These are phyloP conservation scores for Drosophila parabipectinata DNA, from an alignment of 1,140 invertebrate species.

Conservation along the genomic window DNA sequence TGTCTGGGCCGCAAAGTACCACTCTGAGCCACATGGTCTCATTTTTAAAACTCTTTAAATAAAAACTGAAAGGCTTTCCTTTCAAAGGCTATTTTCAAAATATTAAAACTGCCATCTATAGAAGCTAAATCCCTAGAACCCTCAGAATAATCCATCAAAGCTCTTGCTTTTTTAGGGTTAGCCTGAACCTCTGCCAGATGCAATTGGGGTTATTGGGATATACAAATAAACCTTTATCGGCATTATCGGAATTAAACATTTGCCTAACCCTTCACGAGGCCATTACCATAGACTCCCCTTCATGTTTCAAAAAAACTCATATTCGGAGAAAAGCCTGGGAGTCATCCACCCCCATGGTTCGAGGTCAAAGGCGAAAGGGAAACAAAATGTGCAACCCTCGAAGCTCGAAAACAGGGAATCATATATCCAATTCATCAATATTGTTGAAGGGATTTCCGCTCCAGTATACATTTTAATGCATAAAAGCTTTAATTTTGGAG, in stretches of 20 bases:
- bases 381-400: not conserved
- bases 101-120: no score
- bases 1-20: no score
- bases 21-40: no score
- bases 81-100: no score
- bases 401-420: not conserved
- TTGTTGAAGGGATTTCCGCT: not conserved
- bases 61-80: no score
- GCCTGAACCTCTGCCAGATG: not conserved
- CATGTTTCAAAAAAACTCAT: not conserved
- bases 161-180: no score
- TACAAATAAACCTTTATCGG: not conserved
- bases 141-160: no score
- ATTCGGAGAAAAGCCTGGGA: not conserved
- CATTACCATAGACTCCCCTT: not conserved
- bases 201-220: not conserved
- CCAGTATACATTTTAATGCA: not conserved
- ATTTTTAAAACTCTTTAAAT: no score
- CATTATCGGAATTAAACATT: not conserved
- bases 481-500: not conserved
- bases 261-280: not conserved
- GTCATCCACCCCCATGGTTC: not conserved
- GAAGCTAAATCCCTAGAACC: no score
- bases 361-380: not conserved
- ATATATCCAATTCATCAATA: not conserved